Base-by-base conservation (phyloP, 2,888 invertebrate species). In the Ectropis crepuscularia region DNA sequence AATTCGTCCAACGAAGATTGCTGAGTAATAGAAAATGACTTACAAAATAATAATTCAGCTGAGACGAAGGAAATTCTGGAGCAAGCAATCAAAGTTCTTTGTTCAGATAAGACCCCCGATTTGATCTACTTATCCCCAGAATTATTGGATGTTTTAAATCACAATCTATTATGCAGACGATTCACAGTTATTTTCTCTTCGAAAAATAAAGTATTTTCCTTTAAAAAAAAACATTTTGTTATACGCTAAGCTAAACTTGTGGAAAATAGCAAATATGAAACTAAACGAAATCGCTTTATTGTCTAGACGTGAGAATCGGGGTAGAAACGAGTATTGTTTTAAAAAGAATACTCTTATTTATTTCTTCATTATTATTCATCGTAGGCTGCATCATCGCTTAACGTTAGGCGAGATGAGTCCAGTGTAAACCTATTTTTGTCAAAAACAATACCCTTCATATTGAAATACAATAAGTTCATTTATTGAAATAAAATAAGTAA, bases 1-100 rank as follows among this genome's bases (percentile, higher is more conserved):
- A 80, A 76, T 74, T 76, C 77, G 76, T 74, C 73, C 65, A 68
- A 58, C 67, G 65, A 72, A 76, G 53, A 80, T 76, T 74, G 72
- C 74, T 73, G 73, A 74, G 73, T 73, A 72, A 78, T 67, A 74
- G 70, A 72, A 75, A 65, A 72, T 69, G 58, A 73, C 72, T 67
- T 59, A 58, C 67, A 69, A 72, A 60, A 61, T 64, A 60, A 57
- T 64, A 54, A 58, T 58, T 59, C 50, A 37, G 51, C 51, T 53
- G 57, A 57, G 49, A 37, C 39, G 57, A 63, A 45, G 45, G 49
- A 50, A 63, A 12, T 53, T 57, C 12, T 43, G 11, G 38, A 50
- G 63, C 42, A 38, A 58, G 57, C 63, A 63, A 63, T 63, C 63
- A 63, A 63, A 63, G 47, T 47, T 55, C 59, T 59, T 63, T 59